Base-by-base conservation (phyloP, 2,888 invertebrate species). In the Pimpla rufipes region DNA sequence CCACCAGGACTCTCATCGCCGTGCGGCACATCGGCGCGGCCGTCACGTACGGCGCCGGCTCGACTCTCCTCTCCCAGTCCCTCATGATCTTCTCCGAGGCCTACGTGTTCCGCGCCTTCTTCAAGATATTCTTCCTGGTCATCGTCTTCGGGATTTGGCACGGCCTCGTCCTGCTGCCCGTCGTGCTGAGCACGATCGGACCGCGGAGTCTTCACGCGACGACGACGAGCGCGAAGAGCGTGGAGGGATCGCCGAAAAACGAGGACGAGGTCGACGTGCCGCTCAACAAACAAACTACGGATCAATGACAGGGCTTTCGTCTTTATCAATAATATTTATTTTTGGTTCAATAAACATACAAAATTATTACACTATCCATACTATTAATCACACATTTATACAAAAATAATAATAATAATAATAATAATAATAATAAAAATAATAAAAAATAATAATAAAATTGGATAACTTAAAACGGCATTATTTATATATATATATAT, bases 91-190 rank as follows among this genome's bases (percentile, higher is more conserved):
- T 95, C 88, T 97, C 97, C 0, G 95, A 95, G 86, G 96, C 97
- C 4, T 97, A 97, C 90, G 96, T 96, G 0, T 97, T 97, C 91
- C 95, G 95, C 85, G 94, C 96, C 13, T 97, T 97, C 91, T 96
- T 96, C 89, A 96, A 95, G 94, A 97, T 97, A 90, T 97, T 97
- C 91, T 94, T 96, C 62, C 93, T 97, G 78, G 97, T 97, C 0
- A 96, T 97, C 76, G 57, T 96, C 29, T 97, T 97, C 92, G 97
- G 97, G 50, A 93, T 97, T 16, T 97, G 96, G 91, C 96, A 97
- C 92, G 97, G 97, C 13, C 93, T 97, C 40, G 93, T 97, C 40
- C 95, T 97, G 84, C 93, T 97, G 85, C 97, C 97, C 5, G 96
- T 97, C 16, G 93, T 97, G 64, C 93, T 97, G 55, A 97, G 97